A percentile compares a stretch with the other conserved stretches of the same genome.
These are phyloP conservation scores for Nomada fucata DNA, from an alignment of 2,888 invertebrate genomes.

Conservation along the genomic window DNA sequence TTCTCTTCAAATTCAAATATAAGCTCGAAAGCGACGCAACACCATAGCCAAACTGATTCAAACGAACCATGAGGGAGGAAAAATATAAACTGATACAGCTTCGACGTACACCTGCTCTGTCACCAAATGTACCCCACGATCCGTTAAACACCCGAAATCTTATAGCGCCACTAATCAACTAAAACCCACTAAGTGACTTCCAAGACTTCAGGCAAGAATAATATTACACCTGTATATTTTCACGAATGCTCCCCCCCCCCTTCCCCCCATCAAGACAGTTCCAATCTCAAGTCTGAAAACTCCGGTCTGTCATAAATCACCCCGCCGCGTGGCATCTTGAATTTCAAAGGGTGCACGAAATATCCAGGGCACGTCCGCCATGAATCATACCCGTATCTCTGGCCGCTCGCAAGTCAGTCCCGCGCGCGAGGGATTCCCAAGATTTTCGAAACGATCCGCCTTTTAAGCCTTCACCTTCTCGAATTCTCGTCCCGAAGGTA, in stretches of 20 bases:
- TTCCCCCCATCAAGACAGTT: constrained; percentile 14
- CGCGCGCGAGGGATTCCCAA: constrained; percentile 7
- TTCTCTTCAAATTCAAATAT: too few species aligned
- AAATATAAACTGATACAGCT: too few species aligned
- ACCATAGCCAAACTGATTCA: too few species aligned
- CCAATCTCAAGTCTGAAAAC: constrained; percentile 6
- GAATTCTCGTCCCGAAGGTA: constrained; percentile 18
- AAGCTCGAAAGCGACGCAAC: too few species aligned
- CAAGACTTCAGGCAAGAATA: too few species aligned
- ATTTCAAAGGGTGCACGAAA: constrained; percentile 28
- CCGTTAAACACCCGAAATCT: too few species aligned
- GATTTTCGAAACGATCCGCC: constrained; percentile 19
- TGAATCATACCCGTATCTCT: constrained; percentile 29
- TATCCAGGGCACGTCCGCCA: constrained; percentile 15
- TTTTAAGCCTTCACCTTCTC: constrained; percentile 2
- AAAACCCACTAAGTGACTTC: too few species aligned
- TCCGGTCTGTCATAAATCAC: constrained; percentile 19
- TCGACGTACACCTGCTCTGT: too few species aligned
- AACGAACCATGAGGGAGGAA: too few species aligned
- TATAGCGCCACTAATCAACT: too few species aligned
- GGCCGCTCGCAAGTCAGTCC: background rate
- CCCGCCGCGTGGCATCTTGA: constrained; percentile 15
- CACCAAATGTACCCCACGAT: too few species aligned
- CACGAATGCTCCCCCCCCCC: background rate
- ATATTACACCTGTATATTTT: background rate